Conservation (phyloP, 2,888 invertebrate genomes). For the Orgyia antiqua region DNA sequence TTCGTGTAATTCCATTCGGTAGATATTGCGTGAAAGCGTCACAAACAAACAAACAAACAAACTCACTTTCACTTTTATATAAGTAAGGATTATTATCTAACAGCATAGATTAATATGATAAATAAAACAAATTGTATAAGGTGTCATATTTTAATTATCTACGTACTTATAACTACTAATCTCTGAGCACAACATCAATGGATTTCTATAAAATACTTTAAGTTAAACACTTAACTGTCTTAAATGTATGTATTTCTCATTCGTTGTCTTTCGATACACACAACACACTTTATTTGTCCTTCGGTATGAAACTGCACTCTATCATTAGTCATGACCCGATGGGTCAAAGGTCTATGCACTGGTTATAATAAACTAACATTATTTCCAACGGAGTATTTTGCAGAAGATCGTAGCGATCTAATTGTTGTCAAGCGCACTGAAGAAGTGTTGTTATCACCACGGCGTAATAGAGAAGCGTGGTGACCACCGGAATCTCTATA, state of each 20-base stretch:
- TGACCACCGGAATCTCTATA: constrained; percentile 60
- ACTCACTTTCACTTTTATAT: too few relatives aligned
- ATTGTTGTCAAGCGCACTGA: constrained; percentile 62
- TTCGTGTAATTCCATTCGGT: too few relatives aligned
- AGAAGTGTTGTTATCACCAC: constrained; percentile 62
- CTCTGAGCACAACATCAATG: constrained; percentile 25
- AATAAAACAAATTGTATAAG: constrained; percentile 4
- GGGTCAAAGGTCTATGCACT: constrained; percentile 20
- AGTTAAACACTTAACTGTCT: too few relatives aligned
- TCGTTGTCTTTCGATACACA: constrained; percentile 36
- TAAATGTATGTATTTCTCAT: constrained; percentile 20
- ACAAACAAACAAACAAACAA: too few relatives aligned
- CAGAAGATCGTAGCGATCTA: constrained; percentile 55
- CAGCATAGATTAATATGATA: too few relatives aligned
- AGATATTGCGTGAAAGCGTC: too few relatives aligned
- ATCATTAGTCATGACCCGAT: constrained; percentile 27
- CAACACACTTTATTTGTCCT: constrained; percentile 33
- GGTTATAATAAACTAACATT: constrained; percentile 64
- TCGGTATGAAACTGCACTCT: constrained; percentile 17
- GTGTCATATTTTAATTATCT: constrained; percentile 8
- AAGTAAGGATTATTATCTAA: too few relatives aligned
- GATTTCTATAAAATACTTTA: too few relatives aligned
- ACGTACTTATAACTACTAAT: constrained; percentile 30
- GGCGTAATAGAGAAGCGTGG: constrained; percentile 58
- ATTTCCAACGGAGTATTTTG: constrained; percentile 61